Evolutionary conservation across 2,888 invertebrate genomes (phyloP).

Genomic region (Drosophila mimetica): DNA sequence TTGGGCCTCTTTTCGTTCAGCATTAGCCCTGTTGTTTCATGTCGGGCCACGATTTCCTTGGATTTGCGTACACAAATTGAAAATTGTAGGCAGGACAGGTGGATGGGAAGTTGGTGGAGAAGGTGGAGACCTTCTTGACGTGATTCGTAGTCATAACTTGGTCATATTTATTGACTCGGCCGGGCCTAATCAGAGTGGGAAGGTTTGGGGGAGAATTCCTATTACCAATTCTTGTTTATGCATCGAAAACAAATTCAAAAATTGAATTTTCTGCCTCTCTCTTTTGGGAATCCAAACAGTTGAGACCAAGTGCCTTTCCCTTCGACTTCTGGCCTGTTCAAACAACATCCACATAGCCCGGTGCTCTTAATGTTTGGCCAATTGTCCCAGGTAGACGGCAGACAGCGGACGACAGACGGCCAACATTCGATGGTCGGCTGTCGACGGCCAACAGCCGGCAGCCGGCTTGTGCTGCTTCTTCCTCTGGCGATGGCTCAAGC

Average conservation of each 20-base stretch:
- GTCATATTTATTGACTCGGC: constrained; percentile 65
- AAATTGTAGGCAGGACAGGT: constrained; percentile 26
- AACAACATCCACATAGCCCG: constrained; percentile 49
- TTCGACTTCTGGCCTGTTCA: constrained; percentile 16
- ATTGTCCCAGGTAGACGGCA: constrained; percentile 40
- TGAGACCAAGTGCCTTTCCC: background rate
- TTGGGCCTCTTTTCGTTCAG: constrained; percentile 8
- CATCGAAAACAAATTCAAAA: constrained; percentile 68
- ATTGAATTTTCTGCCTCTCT: constrained; percentile 35
- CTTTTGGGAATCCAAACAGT: constrained; percentile 32
- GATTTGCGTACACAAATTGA: constrained; percentile 48
- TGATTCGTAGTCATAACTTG: constrained; percentile 74
- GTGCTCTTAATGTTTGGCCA: constrained; percentile 40
- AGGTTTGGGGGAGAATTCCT: constrained; percentile 8
- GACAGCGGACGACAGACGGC: constrained; percentile 28
- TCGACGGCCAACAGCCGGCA: constrained; percentile 27
- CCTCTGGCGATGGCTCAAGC: constrained; percentile 22
- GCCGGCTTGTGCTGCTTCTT: constrained; percentile 30
- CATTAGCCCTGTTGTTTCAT: constrained; percentile 59
- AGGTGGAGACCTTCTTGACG: constrained; percentile 47
- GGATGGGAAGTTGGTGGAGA: background rate
- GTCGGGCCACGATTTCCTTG: constrained; percentile 50
- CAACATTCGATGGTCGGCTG: constrained; percentile 14
- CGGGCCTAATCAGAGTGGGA: constrained; percentile 57
- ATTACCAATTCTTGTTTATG: constrained; percentile 65